Evolutionary conservation across 2,113 vertebrate species (phyloP).

Genomic region (Bos indicus): DNA sequence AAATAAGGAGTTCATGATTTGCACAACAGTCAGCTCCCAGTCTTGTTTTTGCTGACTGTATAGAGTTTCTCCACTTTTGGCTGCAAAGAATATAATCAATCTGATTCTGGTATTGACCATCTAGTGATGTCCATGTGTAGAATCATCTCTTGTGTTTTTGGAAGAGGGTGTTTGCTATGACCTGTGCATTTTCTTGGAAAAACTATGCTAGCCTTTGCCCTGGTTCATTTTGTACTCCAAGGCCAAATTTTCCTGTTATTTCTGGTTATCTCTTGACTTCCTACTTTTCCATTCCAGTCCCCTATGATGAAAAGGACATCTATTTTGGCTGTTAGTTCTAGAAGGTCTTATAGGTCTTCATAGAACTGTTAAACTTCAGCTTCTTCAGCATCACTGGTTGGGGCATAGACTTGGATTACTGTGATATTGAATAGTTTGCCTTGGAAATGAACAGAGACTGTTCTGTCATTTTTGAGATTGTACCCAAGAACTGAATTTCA

Average conservation of each 20-base stretch:
- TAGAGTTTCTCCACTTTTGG: neutral
- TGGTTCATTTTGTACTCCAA: neutral
- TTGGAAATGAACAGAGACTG: neutral
- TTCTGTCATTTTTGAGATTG: neutral
- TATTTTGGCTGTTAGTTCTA: neutral
- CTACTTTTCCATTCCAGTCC: neutral
- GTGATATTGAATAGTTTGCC: neutral
- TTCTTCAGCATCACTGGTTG: neutral
- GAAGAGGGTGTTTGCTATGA: neutral
- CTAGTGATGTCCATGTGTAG: neutral
- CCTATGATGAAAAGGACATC: neutral
- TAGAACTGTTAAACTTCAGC: neutral
- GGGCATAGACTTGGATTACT: neutral
- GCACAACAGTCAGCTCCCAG: neutral
- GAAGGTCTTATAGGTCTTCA: neutral
- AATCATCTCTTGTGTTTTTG: neutral
- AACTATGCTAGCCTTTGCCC: neutral
- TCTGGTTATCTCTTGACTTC: neutral
- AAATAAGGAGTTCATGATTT: neutral
- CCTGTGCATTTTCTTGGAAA: neutral
- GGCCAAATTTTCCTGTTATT: neutral
- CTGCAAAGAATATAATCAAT: neutral
- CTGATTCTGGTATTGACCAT: neutral
- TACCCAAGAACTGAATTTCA: neutral
- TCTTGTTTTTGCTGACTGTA: neutral